These are phyloP conservation scores for Amiota minor DNA, from an alignment of 2,888 invertebrate genomes.

Conservation along the genomic window DNA sequence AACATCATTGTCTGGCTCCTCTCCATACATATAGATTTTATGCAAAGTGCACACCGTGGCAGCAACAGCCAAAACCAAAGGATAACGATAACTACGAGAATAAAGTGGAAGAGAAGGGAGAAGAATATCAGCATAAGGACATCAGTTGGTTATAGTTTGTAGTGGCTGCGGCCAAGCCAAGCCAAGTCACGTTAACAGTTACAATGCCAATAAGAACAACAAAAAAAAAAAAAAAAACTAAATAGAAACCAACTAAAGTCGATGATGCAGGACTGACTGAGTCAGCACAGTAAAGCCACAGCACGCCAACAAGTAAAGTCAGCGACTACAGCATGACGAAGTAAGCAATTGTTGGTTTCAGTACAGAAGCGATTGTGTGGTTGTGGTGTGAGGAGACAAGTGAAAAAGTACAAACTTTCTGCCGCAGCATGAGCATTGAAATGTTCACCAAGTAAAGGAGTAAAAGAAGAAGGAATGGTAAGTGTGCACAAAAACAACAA, in stretches of 20 bases:
- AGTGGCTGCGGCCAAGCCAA: background rate
- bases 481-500: background rate
- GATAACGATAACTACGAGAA: no score
- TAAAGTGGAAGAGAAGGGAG: no score
- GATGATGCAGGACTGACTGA: conserved; percentile 1
- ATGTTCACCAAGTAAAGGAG: no score
- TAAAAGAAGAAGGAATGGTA: background rate
- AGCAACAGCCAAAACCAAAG: background rate
- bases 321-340: background rate
- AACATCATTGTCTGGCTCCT: no score
- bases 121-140: conserved; percentile 6
- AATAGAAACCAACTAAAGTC: conserved; percentile 6
- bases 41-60: background rate
- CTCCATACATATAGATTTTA: conserved; percentile 8
- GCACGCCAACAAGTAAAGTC: conserved; percentile 48
- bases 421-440: background rate
- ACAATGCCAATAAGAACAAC: conserved; percentile 13
- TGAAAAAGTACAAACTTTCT: background rate
- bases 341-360: no score
- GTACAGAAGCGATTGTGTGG: background rate
- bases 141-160: conserved; percentile 3
- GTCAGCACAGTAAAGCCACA: conserved; percentile 38
- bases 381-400: background rate
- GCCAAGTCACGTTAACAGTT: background rate
- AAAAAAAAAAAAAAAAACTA: background rate